These are phyloP conservation scores for Oxygymnocypris stewartii DNA, from an alignment of 2,113 vertebrate species.

Conservation along the genomic window DNA sequence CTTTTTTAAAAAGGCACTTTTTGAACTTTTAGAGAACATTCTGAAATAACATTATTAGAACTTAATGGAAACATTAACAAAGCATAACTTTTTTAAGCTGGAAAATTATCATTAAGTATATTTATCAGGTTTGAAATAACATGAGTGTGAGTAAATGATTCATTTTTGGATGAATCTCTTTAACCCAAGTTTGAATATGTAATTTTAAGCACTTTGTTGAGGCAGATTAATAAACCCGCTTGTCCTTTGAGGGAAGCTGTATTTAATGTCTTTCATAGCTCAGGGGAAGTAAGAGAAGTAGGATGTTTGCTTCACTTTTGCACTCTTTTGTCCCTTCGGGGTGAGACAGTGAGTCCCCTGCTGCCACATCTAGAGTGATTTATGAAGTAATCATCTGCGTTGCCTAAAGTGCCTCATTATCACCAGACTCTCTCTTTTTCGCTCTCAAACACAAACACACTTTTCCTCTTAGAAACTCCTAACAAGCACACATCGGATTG, in stretches of 20 bases:
- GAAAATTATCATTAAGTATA: neutral
- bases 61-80: too few relatives aligned
- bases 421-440: conserved; percentile 15
- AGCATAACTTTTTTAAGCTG: too few relatives aligned
- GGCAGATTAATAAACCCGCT: conserved; percentile 28
- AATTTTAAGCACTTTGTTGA: conserved; percentile 19
- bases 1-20: neutral
- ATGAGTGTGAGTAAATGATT: neutral
- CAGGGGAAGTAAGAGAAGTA: conserved; percentile 48
- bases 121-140: neutral
- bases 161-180: neutral
- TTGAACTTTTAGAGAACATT: neutral
- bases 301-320: conserved; percentile 34
- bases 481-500: neutral
- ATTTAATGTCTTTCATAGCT: conserved; percentile 52
- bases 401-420: conserved; percentile 59
- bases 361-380: conserved; percentile 54
- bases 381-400: conserved; percentile 59
- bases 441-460: conserved; percentile 29
- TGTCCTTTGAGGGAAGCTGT: conserved; percentile 31
- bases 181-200: neutral
- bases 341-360: conserved; percentile 48
- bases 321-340: conserved; percentile 5
- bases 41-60: neutral
- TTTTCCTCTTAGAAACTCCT: neutral